Base-by-base conservation (phyloP, 1,140 invertebrate genomes). In the honey bee (Apis mellifera) region DNA sequence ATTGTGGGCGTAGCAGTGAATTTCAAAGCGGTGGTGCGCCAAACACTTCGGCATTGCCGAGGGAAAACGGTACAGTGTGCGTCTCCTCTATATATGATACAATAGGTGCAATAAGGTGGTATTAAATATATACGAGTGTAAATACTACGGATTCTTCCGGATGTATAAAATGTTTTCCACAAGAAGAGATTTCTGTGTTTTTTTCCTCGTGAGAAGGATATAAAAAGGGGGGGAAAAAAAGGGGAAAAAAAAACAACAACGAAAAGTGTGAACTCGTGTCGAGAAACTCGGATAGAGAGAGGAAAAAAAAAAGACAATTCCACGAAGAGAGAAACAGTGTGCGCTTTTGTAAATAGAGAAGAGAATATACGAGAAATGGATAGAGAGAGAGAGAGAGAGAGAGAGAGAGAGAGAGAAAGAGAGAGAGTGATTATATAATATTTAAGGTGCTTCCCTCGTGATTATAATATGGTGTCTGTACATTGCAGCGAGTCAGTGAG, bases 71-170 rank as follows among this genome's bases (percentile, higher is more conserved):
- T 55, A 48, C 57, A 57, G 83, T 68, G 83, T 68, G 75, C 69
- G 50, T 71, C 70, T 69, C 50, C 48, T 60, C 4, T 26, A 73
- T 60, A n/a, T n/a, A n/a, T n/a, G n/a, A n/a, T n/a, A 42, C 32
- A 42, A 42, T 42, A 42, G 86, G 82, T 87, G 86, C 86, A 86
- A 87, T 88, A 84, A 48, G 55, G 65, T 59, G 75, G 50, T 62
- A 76, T n/a, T n/a, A 32, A 17, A 48, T 26, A 32, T n/a, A 3
- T 32, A 78, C 13, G 73, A 62, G 82, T 87, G 86, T 87, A 88
- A 87, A 86, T 84, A 86, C 23, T 54, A n/a, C 52, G 32, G 57
- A 73, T 86, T 52, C 13, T 72, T 81, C 19, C 19, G 60, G 71
- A 64, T 74, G 78, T 83, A 83, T 83, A 42, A 66, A 76, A 69